Evolutionary conservation across 1,140 invertebrate species (phyloP).

Genomic region (Eueides isabella): DNA sequence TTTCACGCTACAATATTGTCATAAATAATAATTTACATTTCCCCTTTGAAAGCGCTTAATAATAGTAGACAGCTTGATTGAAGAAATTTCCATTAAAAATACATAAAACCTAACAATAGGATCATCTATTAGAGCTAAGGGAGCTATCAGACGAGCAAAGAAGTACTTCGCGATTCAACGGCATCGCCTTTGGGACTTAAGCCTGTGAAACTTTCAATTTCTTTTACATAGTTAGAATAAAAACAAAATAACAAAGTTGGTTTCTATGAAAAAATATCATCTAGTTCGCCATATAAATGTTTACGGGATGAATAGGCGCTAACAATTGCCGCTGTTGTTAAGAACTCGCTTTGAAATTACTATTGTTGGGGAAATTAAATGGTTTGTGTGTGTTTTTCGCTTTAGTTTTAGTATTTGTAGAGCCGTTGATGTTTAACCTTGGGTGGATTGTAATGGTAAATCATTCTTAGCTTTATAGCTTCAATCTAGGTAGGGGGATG

Average conservation of each 20-base stretch:
- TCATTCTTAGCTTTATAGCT: no score
- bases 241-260: slow-evolving; percentile 12
- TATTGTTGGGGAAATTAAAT: slow-evolving; percentile 1
- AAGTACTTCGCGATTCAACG: slow-evolving; percentile 9
- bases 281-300: slow-evolving; percentile 13
- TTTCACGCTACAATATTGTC: background rate
- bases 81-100: slow-evolving; percentile 15
- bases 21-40: background rate
- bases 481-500: no score
- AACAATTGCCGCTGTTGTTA: slow-evolving; percentile 9
- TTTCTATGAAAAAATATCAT: slow-evolving; percentile 11
- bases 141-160: slow-evolving; percentile 11
- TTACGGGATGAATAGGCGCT: slow-evolving; percentile 6
- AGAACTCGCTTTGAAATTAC: slow-evolving; percentile 4
- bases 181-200: background rate
- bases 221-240: slow-evolving; percentile 6
- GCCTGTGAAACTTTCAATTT: slow-evolving; percentile 3
- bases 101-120: background rate
- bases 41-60: background rate
- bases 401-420: background rate
- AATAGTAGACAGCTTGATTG: slow-evolving; percentile 8
- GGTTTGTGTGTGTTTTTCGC: background rate
- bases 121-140: slow-evolving; percentile 9
- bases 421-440: no score
- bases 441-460: no score